Evolutionary conservation across 1,140 invertebrate species (phyloP).

Genomic region (Pogonomyrmex barbatus): DNA sequence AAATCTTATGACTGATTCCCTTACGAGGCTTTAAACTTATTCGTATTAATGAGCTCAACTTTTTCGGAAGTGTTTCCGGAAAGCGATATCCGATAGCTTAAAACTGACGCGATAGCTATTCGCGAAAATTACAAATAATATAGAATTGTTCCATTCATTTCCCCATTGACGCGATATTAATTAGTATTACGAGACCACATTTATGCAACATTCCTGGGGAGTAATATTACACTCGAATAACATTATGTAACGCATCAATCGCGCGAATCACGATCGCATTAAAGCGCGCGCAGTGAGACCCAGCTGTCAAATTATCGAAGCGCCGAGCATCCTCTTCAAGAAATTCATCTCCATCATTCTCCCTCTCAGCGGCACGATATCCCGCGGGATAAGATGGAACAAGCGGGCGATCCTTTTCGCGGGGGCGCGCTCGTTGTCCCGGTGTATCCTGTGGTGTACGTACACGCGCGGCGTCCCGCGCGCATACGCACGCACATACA

Average conservation of each 20-base stretch:
- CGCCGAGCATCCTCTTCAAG: constrained; percentile 29
- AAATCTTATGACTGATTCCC: constrained; percentile 15
- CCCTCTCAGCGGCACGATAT: constrained; percentile 17
- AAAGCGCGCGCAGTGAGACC: constrained; percentile 3
- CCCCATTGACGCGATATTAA: background rate
- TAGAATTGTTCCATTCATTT: background rate
- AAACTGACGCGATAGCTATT: background rate
- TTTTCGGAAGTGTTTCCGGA: background rate
- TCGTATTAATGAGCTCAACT: background rate
- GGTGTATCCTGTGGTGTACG: background rate
- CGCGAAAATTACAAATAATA: background rate
- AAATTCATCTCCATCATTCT: constrained; percentile 51
- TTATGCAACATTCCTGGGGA: background rate
- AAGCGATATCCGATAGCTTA: background rate
- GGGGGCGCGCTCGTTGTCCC: constrained; percentile 22
- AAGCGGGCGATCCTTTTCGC: constrained; percentile 6
- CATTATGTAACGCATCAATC: background rate
- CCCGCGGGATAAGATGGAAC: constrained; percentile 49
- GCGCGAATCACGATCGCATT: constrained; percentile 25
- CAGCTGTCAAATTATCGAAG: constrained; percentile 58
- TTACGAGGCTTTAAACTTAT: background rate
- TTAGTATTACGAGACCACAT: background rate
- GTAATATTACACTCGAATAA: background rate
- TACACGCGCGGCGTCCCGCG: background rate
- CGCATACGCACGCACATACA: constrained; percentile 60